Conservation (phyloP, 2,888 invertebrate genomes). For the Cyaniris semiargus region DNA sequence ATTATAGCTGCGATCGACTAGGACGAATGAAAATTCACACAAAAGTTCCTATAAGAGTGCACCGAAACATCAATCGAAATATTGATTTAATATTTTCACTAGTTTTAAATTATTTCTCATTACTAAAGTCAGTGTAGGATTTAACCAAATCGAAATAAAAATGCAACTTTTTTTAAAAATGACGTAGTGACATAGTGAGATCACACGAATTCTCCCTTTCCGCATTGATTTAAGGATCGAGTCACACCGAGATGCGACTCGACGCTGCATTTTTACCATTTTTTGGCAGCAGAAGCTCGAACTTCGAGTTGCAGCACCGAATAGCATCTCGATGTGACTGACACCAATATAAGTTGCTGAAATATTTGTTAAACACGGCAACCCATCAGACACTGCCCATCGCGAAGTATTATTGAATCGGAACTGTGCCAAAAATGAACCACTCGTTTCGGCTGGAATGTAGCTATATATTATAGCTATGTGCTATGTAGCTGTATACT, state of each 20-base stretch:
- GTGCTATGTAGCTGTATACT: conserved; percentile 44
- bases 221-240: not conserved
- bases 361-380: conserved; percentile 24
- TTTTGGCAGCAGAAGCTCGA: no score
- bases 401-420: conserved; percentile 64
- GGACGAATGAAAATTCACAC: not conserved
- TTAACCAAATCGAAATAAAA: not conserved
- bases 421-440: conserved; percentile 75
- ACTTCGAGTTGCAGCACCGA: not conserved
- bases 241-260: not conserved
- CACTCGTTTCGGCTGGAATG: conserved; percentile 58
- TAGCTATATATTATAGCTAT: conserved; percentile 46
- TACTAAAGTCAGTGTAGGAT: not conserved
- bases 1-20: not conserved
- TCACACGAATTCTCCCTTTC: not conserved
- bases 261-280: not conserved
- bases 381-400: conserved; percentile 46
- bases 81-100: not conserved
- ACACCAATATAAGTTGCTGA: not conserved
- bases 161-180: not conserved
- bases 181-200: not conserved
- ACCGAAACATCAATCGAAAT: not conserved
- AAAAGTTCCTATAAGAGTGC: not conserved
- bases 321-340: not conserved
- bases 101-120: not conserved